Conservation (phyloP, 2,797 vertebrate species). For the Neosalanx taihuensis region DNA sequence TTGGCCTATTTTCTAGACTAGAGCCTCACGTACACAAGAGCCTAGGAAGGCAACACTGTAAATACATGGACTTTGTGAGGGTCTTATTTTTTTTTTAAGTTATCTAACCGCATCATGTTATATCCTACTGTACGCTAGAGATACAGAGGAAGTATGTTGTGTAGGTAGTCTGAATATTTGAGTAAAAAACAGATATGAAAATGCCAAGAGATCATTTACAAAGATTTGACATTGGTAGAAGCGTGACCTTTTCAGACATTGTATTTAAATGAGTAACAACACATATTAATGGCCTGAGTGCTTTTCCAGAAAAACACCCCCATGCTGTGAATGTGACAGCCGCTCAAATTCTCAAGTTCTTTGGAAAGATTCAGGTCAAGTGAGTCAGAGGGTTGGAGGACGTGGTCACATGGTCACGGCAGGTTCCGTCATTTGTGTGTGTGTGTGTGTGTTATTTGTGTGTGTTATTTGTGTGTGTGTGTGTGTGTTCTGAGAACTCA, state of each 20-base stretch:
- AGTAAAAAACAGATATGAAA: too few species aligned
- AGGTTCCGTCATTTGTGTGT: slow-evolving; percentile 9
- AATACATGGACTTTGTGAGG: too few species aligned
- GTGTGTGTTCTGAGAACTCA: slow-evolving; percentile 21
- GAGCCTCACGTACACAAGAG: too few species aligned
- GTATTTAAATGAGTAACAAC: slow-evolving; percentile 13
- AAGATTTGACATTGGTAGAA: not conserved
- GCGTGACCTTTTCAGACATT: not conserved
- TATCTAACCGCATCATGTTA: too few species aligned
- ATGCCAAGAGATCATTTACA: too few species aligned
- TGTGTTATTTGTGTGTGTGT: slow-evolving; percentile 8
- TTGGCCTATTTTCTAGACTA: slow-evolving; percentile 58
- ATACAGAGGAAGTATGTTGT: too few species aligned
- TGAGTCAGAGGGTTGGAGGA: not conserved
- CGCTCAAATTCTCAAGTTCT: not conserved
- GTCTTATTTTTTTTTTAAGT: too few species aligned
- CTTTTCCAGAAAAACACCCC: slow-evolving; percentile 26
- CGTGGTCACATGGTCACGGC: too few species aligned
- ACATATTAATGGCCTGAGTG: slow-evolving; percentile 34
- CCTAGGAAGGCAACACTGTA: too few species aligned
- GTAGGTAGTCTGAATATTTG: too few species aligned
- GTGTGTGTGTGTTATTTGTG: slow-evolving; percentile 3
- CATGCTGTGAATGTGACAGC: not conserved
- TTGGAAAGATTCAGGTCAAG: not conserved
- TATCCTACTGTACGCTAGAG: too few species aligned